Evolutionary conservation across 2,888 invertebrate species (phyloP).

Genomic region (Tortricodes alternella): DNA sequence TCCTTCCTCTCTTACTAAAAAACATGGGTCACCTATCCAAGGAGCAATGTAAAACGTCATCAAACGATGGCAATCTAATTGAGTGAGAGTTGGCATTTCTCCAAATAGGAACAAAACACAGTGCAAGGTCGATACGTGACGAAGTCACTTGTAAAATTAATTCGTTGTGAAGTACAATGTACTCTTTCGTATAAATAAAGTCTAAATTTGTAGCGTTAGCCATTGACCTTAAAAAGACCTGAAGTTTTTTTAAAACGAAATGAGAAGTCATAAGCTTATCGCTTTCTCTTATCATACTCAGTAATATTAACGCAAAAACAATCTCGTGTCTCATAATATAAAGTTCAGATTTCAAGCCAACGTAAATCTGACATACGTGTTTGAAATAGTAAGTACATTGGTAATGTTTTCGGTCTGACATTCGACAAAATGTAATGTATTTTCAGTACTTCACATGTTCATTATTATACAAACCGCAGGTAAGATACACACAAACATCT

Average conservation of each 20-base stretch:
- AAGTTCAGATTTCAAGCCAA: no score
- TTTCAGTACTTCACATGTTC: no score
- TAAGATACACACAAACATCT: no score
- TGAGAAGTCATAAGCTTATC: no score
- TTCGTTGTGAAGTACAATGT: constrained; percentile 22
- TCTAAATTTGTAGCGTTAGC: neutral
- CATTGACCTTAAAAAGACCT: constrained; percentile 4
- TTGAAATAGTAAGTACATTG: no score
- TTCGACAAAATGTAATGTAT: no score
- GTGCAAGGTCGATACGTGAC: constrained; percentile 36
- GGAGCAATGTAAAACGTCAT: neutral
- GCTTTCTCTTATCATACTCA: neutral
- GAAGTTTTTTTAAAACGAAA: no score
- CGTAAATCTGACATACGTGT: no score
- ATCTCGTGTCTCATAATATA: no score
- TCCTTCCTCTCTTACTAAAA: neutral
- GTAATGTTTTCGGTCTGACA: no score
- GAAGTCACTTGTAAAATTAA: constrained; percentile 17
- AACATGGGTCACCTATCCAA: neutral
- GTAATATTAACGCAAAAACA: no score
- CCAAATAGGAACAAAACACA: constrained; percentile 65
- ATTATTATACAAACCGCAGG: no score
- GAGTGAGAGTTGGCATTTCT: constrained; percentile 49
- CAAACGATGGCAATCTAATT: neutral
- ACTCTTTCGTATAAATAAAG: constrained; percentile 26